These are phyloP conservation scores for Cremastobaeus sp. DNA, from an alignment of 2,888 invertebrate species.

Conservation along the genomic window DNA sequence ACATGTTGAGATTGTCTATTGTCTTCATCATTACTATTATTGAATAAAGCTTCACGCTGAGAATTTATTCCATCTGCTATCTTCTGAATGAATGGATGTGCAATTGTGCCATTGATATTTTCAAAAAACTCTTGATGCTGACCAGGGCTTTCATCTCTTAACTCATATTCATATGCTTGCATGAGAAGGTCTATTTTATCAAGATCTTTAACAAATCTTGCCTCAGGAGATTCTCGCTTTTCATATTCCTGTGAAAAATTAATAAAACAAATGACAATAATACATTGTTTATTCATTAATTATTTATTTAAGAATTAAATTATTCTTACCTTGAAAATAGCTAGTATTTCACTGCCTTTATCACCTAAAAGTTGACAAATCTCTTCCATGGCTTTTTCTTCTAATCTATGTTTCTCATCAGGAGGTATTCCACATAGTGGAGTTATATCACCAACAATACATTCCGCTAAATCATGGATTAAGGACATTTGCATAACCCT, in stretches of 20 bases:
- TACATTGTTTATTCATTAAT: too few species aligned
- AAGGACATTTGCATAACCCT: slow-evolving; percentile 63
- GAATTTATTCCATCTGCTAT: slow-evolving; percentile 83
- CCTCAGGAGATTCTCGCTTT: slow-evolving; percentile 89
- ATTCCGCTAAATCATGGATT: slow-evolving; percentile 96
- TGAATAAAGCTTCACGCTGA: too few species aligned
- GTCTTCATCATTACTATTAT: too few species aligned
- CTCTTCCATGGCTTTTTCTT: slow-evolving; percentile 91
- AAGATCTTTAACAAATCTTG: slow-evolving; percentile 95
- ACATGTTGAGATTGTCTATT: too few species aligned
- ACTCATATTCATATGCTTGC: slow-evolving; percentile 96
- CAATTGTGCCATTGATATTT: slow-evolving; percentile 86
- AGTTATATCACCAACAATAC: slow-evolving; percentile 97
- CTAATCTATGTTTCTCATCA: slow-evolving; percentile 90
- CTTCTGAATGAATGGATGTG: slow-evolving; percentile 84
- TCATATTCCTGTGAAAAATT: slow-evolving; percentile 99
- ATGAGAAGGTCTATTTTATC: slow-evolving; percentile 96
- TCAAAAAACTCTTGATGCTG: slow-evolving; percentile 93
- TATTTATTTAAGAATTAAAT: too few species aligned
- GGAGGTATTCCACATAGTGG: slow-evolving; percentile 92
- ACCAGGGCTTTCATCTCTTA: slow-evolving; percentile 84
- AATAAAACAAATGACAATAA: neutral
- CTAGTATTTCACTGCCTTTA: slow-evolving; percentile 84
- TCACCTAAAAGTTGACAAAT: slow-evolving; percentile 86
- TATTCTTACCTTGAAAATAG: slow-evolving; percentile 88